A percentile compares a stretch with the other conserved stretches of the same genome.
phyloP scores from a whole-genome alignment of 2,797 vertebrate genomes.

The Pangasius larnaudii region DNA sequence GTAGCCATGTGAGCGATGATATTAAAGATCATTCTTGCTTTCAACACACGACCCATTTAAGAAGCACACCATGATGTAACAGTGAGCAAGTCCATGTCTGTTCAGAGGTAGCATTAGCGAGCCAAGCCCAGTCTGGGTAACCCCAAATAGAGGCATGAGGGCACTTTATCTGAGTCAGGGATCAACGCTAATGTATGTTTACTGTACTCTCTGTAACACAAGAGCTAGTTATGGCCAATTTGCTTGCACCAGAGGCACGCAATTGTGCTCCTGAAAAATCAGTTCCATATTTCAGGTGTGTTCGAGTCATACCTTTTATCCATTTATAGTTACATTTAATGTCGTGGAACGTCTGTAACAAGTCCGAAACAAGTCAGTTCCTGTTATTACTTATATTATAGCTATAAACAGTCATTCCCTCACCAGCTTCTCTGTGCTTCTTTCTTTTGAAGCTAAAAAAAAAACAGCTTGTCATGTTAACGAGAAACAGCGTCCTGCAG shows the following conservation, averaged over 20 bases:
- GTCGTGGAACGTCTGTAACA: background rate
- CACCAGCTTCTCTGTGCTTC: background rate
- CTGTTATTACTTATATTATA: background rate
- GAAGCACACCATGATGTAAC: background rate
- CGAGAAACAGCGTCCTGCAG: background rate
- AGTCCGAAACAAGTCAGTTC: background rate
- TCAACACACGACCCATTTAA: background rate
- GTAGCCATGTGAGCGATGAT: background rate
- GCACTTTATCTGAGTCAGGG: conserved; percentile 11
- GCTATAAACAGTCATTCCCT: conserved; percentile 11
- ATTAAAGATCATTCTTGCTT: background rate
- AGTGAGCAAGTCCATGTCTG: background rate
- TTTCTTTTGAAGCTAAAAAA: background rate
- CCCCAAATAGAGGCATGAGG: conserved; percentile 15
- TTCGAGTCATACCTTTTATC: conserved; percentile 1
- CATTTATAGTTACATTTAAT: conserved; percentile 15
- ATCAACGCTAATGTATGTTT: conserved; percentile 18
- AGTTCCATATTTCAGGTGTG: background rate
- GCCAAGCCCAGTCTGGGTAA: conserved; percentile 12
- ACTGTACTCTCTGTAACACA: background rate
- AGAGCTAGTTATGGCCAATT: background rate
- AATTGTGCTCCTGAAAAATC: background rate
- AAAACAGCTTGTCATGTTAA: background rate
- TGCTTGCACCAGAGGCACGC: background rate
- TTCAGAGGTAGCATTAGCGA: conserved; percentile 9